Conservation (phyloP, 2,113 vertebrate genomes). For the Neotoma lepida region DNA sequence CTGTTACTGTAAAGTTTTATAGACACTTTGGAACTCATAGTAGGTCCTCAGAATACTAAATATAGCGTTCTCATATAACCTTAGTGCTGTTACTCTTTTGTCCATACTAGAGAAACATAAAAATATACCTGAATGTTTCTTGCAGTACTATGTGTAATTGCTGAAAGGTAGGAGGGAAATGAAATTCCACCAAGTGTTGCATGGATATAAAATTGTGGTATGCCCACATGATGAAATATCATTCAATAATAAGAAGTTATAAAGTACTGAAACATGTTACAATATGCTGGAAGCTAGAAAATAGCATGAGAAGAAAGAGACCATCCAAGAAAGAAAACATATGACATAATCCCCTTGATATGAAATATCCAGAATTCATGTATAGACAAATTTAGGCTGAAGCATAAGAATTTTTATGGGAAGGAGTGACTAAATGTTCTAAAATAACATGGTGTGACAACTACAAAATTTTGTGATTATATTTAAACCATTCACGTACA, state of each 20-base stretch:
- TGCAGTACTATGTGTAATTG: background rate
- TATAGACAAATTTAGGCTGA: background rate
- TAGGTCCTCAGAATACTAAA: constrained; percentile 9
- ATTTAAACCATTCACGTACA: background rate
- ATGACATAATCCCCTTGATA: background rate
- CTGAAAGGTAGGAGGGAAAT: background rate
- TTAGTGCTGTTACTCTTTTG: background rate
- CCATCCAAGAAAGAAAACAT: background rate
- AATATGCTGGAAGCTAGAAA: background rate
- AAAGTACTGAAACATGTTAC: background rate
- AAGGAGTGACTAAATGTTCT: background rate
- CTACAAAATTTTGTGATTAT: background rate
- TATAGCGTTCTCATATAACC: background rate
- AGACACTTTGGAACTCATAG: background rate
- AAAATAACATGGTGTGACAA: background rate
- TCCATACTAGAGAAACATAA: background rate
- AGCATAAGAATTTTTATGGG: background rate
- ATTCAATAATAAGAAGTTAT: background rate
- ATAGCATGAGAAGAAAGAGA: background rate
- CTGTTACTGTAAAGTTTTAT: background rate
- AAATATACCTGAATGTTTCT: background rate
- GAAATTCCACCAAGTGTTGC: background rate
- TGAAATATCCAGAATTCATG: background rate
- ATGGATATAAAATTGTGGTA: background rate
- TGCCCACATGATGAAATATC: background rate